Conservation (phyloP, 2,113 vertebrate species). For the Urocolius indicus region DNA sequence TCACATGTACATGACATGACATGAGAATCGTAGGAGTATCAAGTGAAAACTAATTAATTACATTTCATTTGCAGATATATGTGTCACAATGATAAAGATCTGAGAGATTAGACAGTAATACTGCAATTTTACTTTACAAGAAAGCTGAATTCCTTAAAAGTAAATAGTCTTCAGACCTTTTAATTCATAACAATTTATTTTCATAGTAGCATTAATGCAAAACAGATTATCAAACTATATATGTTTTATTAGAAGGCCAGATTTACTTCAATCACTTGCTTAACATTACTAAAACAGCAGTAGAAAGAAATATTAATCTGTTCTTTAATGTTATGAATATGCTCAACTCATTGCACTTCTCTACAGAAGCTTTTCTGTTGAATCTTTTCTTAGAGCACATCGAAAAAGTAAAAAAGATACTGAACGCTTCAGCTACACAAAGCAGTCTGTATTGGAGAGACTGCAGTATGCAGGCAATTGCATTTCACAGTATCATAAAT, state of each 20-base stretch:
- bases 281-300: not conserved
- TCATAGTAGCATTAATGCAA: not conserved
- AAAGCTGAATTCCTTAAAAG: not conserved
- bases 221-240: not conserved
- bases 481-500: not conserved
- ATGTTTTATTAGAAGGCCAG: not conserved
- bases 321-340: not conserved
- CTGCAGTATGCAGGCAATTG: not conserved
- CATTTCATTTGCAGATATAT: not conserved
- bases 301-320: not conserved
- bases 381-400: not conserved
- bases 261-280: not conserved
- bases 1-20: not conserved
- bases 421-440: not conserved
- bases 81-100: not conserved
- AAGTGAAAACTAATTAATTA: not conserved
- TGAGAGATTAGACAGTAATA: not conserved
- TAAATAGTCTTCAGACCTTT: not conserved
- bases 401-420: not conserved
- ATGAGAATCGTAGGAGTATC: not conserved
- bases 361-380: not conserved
- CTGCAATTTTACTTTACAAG: not conserved
- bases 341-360: not conserved
- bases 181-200: not conserved
- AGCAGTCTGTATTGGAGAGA: not conserved